Percentiles rank a stretch among this genome's conserved stretches.
Evolutionary conservation across 2,113 vertebrate species (phyloP).

Genomic region (Nothoprocta perdicaria): DNA sequence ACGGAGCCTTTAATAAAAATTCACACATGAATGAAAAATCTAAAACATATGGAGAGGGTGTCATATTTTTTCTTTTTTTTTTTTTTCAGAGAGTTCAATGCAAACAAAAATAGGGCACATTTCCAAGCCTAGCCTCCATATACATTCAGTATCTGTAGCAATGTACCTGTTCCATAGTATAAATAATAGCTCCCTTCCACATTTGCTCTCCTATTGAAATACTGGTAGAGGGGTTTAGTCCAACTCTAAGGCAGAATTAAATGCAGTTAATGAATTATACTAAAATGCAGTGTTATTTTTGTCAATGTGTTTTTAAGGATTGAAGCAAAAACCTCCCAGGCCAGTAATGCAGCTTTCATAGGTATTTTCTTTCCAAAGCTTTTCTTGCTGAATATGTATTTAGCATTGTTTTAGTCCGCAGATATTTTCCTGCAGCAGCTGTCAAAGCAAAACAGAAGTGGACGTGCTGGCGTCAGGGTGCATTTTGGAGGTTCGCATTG

Average conservation of each 20-base stretch:
- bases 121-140: neutral
- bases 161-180: neutral
- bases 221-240: neutral
- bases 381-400: neutral
- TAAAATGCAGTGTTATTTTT: neutral
- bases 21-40: rapidly evolving
- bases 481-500: neutral
- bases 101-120: neutral
- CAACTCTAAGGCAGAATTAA: neutral
- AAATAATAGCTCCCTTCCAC: neutral
- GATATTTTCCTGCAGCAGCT: neutral
- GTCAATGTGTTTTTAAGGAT: neutral
- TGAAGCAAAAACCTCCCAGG: neutral
- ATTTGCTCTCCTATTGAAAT: neutral
- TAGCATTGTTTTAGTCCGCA: neutral
- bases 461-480: rapidly evolving
- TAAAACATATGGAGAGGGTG: rapidly evolving
- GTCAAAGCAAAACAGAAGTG: neutral
- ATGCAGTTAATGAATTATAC: no score
- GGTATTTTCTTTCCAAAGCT: neutral
- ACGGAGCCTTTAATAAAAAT: neutral
- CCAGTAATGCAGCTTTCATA: neutral
- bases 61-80: neutral
- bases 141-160: neutral
- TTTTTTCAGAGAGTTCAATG: rapidly evolving